phyloP scores from a whole-genome alignment of 2,113 vertebrate genomes.

The Siphamia tubifer region DNA sequence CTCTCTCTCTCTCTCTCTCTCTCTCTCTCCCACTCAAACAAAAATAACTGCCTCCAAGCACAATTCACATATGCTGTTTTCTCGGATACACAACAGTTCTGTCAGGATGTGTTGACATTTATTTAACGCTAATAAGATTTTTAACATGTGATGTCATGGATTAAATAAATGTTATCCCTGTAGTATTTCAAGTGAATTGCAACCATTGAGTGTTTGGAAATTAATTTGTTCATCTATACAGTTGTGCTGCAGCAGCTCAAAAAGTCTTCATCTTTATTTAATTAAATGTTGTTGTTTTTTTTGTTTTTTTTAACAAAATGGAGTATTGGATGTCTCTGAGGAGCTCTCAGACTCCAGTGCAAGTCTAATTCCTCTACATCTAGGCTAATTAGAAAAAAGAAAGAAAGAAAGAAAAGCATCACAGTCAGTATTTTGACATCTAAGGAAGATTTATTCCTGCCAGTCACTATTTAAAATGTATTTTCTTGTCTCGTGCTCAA shows the following conservation, averaged over 20 bases:
- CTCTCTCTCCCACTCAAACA: background rate
- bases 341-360: background rate
- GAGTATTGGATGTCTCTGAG: conserved; percentile 1
- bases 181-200: background rate
- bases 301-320: background rate
- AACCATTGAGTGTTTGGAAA: background rate
- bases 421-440: background rate
- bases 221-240: background rate
- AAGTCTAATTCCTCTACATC: background rate
- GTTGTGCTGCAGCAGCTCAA: background rate
- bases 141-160: conserved; percentile 5
- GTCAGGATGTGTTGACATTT: conserved; percentile 29
- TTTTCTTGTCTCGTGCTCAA: background rate
- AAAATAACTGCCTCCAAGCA: conserved; percentile 34
- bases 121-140: background rate
- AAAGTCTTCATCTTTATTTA: too few species aligned
- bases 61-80: conserved; percentile 8
- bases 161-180: background rate
- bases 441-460: background rate
- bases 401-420: background rate
- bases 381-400: background rate
- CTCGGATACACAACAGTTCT: conserved; percentile 29
- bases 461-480: background rate
- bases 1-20: background rate
- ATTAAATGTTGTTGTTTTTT: too few species aligned